Base-by-base conservation (phyloP, 2,797 vertebrate genomes). In the Spinibarbus caldwelli region DNA sequence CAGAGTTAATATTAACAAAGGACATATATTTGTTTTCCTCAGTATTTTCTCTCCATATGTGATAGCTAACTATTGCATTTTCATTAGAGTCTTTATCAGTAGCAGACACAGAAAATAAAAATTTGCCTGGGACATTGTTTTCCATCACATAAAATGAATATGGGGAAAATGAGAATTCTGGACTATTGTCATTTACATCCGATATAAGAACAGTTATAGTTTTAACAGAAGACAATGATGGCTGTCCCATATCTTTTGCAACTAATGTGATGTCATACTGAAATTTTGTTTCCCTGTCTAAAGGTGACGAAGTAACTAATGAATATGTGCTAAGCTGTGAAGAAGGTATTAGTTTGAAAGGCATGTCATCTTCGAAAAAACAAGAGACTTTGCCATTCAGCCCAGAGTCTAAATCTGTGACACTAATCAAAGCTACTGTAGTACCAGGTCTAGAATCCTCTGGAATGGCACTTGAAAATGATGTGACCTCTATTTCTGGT, bases 401-500 rank as follows among this genome's bases (percentile, higher is more conserved):
- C 6, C 93, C 94, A 43, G 93, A 94, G 68, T 95, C 94, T 79
- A 90, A 81, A 87, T 94, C 93, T 0, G 80, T 87, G 0, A 94
- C 84, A 87, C 90, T 93, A 0, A 94, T 91, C 0, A 93, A 82
- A 0, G 92, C 93, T 3, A 94, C 90, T 19, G 92, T 92, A 19
- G 92, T 94, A 17, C 94, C 93, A 2, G 79, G 57, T 84, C 82
- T 86, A 26, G 91, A 90, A 84, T 94, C 91, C 80, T 96, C 95
- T 49, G 91, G 90, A 76, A 96, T 87, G 7, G 91, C 90, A 31
- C 73, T 92, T 5, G 90, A 94, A 86, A 96, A 91, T 49, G 95
- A 96, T 0, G 94, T 96, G 10, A 96, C 89, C 5, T 94, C 94
- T 71, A 96, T 94, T 85, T 96, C 94, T 19, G 95, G 94, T 0